Evolutionary conservation across 2,797 vertebrate species (phyloP).

Genomic region (Taeniopygia guttata): DNA sequence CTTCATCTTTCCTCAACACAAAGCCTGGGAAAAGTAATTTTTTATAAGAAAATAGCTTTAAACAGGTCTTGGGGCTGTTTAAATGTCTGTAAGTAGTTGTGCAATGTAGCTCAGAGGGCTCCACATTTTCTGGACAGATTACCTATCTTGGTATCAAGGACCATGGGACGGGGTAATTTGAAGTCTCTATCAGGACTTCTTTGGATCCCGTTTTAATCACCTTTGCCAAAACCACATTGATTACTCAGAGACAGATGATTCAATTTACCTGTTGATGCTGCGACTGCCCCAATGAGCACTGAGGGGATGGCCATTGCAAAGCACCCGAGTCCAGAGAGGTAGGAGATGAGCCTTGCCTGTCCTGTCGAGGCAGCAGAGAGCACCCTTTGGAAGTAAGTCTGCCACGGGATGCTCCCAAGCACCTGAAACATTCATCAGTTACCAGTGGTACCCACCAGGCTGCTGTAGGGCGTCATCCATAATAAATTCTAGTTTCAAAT

Average conservation of each 20-base stretch:
- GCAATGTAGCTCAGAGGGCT: not conserved
- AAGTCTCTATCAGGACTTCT: not conserved
- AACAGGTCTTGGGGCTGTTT: not conserved
- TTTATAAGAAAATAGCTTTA: not conserved
- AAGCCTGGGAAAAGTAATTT: not conserved
- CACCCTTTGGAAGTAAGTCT: constrained; percentile 73
- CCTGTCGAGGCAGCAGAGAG: constrained; percentile 49
- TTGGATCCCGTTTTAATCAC: not conserved
- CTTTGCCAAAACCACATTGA: not conserved
- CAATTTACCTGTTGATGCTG: constrained; percentile 76
- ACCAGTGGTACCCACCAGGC: not conserved
- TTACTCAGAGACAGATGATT: not conserved
- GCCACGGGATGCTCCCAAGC: constrained; percentile 67
- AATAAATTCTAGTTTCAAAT: not conserved
- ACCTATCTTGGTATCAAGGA: not conserved
- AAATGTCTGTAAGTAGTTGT: not conserved
- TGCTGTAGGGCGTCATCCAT: not conserved
- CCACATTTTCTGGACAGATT: not conserved
- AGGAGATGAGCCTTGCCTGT: constrained; percentile 77
- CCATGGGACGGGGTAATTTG: not conserved
- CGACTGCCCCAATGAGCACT: constrained; percentile 74
- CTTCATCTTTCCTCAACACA: not conserved
- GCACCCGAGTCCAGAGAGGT: constrained; percentile 63
- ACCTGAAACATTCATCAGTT: constrained; percentile 46
- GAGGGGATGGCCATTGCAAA: constrained; percentile 77